Base-by-base conservation (phyloP, 2,113 vertebrate species). In the Oncorhynchus nerka region DNA sequence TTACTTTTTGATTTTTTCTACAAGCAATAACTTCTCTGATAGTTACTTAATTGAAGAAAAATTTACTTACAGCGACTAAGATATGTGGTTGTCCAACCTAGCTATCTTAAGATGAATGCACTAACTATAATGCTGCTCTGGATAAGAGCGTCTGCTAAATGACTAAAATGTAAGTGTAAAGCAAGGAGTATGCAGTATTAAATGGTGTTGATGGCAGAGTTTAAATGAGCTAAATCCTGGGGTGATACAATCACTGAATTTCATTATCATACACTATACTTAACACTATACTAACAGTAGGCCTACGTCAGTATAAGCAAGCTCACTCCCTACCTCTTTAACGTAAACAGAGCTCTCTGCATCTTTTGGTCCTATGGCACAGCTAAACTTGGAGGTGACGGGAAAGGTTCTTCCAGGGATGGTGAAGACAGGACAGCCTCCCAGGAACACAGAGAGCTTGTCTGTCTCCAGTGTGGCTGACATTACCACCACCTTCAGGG, bases 401-500 rank as follows among this genome's bases (percentile, higher is more conserved):
- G 96, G 97, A 79, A 94, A 98, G 49, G 92, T 95, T 57, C 96
- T 95, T 51, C 98, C 98, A n/a, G 97, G 96, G 74, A 99, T 97
- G 28, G 92, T 49, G 81, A 96, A 95, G 84, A 98, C 94, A 3
- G 95, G 90, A 80, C 97, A 98, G 83, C 92, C 71, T n/a, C 91
- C 90, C 68, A 99, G 96, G 87, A 99, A 99, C 5, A 91, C 88
- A 0, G 96, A 96, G 0, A 99, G 95, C 77, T 97, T 97, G 4
- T 96, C 95, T 0, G 94, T 93, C 86, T 99, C 96, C 92, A 99
- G 89, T 11, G 98, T 99, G 79, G 98, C 98, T 2, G 98, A 99
- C 98, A 99, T 99, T 79, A 99, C 94, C 74, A 99, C 95, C 59
- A 99, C 95, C 75, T 95, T 99, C 81, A 99, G 83, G 5, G 91